Evolutionary conservation across 2,797 vertebrate genomes (phyloP), one percentile per base, ranked within the genome.

Genomic region (Oryzias dopingdopingensis): DNA sequence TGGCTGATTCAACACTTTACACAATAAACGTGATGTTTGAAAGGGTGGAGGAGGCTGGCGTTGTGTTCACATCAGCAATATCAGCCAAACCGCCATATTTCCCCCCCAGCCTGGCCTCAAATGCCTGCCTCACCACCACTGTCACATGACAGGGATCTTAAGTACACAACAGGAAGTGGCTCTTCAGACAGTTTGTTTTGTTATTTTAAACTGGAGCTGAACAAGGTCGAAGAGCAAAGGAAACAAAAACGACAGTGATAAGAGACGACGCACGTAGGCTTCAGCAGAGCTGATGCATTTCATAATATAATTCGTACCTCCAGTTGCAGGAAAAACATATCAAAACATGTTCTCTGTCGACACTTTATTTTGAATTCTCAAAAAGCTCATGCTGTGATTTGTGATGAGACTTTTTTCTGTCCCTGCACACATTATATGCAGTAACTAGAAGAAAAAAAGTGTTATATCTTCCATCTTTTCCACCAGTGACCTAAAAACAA

Each of bases 141-240:
- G 81, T 88, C 87, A 88, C 84, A 83, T 89, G 84, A 84, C 85
- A 72, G 67, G 80, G 88, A 87, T 90, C 85, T 88, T 82, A 80
- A 83, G 77, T 82, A 84, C 87, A 90, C 84, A 90, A 89, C 87
- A 90, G 89, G 89, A 90, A 88, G 87, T 89, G 85, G 85, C 84
- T 87, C 84, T 86, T 88, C 79, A 87, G 82, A 86, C 77, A 69
- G 80, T 88, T 88, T 86, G 79, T 79, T 85, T 82, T 84, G 70
- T 52, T 6, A 82, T 82, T 83, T 83, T 77, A 82, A 81, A 79
- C 66, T 44, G 65, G 72, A 76, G 76, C 49, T 67, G 70, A 85
- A 83, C 44, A 51, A 65, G 75, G 74, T 76, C 23, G 26, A 40
- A 23, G 49, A 50, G 49, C 45, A 47, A 74, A 67, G 74, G 61